Percentiles rank a stretch among this genome's conserved stretches.
These are phyloP conservation scores for Antheraea pernyi DNA, from an alignment of 1,140 invertebrate species.

Conservation along the genomic window DNA sequence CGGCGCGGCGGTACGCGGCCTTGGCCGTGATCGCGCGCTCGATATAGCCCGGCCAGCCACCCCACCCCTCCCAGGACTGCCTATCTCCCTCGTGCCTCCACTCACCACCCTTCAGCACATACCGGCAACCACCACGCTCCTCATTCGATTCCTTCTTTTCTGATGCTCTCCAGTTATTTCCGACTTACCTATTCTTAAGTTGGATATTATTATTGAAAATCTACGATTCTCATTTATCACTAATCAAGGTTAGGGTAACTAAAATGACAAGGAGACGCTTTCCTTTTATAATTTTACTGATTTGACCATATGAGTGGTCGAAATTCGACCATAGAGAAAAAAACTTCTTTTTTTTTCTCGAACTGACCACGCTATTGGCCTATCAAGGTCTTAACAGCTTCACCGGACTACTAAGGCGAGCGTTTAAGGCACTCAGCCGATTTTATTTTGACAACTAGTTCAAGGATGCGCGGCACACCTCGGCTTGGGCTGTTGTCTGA, in stretches of 20 bases:
- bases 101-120: constrained; percentile 24
- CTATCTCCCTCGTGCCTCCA: constrained; percentile 28
- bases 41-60: constrained; percentile 60
- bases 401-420: too few species aligned
- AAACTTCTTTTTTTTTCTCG: too few species aligned
- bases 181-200: constrained; percentile 16
- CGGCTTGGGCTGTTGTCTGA: too few species aligned
- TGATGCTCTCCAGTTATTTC: constrained; percentile 42
- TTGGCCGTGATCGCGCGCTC: constrained; percentile 76
- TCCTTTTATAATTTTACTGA: too few species aligned
- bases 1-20: constrained; percentile 46
- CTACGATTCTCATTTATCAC: background rate
- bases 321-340: too few species aligned
- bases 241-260: background rate
- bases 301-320: too few species aligned
- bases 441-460: too few species aligned
- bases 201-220: background rate
- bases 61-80: constrained; percentile 15
- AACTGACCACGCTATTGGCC: too few species aligned
- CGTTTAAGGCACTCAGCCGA: too few species aligned
- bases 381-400: too few species aligned
- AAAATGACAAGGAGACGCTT: too few species aligned
- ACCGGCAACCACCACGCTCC: constrained; percentile 14
- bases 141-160: constrained; percentile 33
- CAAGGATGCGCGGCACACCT: too few species aligned